Evolutionary conservation across 2,797 vertebrate species (phyloP).

Genomic region (Ptychadena robeensis): DNA sequence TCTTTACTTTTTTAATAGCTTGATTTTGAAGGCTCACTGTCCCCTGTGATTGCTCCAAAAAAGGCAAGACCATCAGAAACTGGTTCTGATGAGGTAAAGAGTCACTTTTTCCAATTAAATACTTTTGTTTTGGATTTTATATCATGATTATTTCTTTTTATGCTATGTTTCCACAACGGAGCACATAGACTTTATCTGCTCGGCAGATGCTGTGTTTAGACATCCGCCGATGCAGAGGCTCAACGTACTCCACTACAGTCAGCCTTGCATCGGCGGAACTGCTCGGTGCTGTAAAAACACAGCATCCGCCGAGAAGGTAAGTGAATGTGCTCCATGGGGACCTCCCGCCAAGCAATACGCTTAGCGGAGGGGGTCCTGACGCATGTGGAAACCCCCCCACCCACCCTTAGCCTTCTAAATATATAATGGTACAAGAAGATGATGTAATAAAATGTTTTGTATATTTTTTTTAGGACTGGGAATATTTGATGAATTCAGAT

Average conservation of each 20-base stretch:
- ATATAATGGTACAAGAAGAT: not conserved
- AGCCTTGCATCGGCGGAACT: no score
- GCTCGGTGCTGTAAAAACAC: no score
- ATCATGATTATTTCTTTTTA: not conserved
- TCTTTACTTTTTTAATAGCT: constrained; percentile 74
- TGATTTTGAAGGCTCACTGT: constrained; percentile 94
- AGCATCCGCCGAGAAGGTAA: no score
- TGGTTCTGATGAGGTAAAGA: constrained; percentile 91
- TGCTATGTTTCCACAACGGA: no score
- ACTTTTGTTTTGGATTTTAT: not conserved
- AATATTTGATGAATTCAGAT: constrained; percentile 87
- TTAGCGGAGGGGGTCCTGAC: no score
- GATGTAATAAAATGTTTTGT: not conserved
- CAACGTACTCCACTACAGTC: no score
- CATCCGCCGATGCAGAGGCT: no score
- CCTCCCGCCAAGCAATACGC: no score
- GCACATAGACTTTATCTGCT: no score
- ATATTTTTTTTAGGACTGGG: constrained; percentile 84
- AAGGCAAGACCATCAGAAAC: constrained; percentile 94
- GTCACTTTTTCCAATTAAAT: not conserved
- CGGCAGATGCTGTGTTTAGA: no score
- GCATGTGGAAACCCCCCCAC: no score
- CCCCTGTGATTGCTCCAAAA: constrained; percentile 97
- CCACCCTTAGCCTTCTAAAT: not conserved
- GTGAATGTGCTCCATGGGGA: no score